These are phyloP conservation scores for Panzeria rudis DNA, from an alignment of 2,888 invertebrate genomes.

Conservation along the genomic window DNA sequence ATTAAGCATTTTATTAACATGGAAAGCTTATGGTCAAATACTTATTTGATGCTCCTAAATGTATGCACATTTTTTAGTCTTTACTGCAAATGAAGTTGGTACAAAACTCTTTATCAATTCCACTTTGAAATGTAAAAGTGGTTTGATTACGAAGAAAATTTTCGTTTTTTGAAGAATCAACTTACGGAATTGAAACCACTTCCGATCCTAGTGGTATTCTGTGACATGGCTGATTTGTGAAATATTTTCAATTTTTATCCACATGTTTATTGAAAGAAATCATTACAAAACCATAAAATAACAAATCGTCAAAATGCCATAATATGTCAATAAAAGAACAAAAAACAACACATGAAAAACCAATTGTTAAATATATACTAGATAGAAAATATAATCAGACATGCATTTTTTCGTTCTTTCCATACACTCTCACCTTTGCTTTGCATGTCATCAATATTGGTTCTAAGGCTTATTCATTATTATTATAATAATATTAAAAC, in stretches of 20 bases:
- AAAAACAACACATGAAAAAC: slow-evolving; percentile 10
- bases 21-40: too few relatives aligned
- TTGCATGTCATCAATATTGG: slow-evolving; percentile 3
- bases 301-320: slow-evolving; percentile 82
- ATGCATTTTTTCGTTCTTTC: slow-evolving; percentile 13
- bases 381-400: slow-evolving; percentile 23
- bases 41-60: too few relatives aligned
- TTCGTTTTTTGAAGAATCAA: too few relatives aligned
- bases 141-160: too few relatives aligned
- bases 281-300: slow-evolving; percentile 79
- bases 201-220: too few relatives aligned
- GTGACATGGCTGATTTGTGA: too few relatives aligned
- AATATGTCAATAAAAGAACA: slow-evolving; percentile 72
- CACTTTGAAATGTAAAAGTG: too few relatives aligned
- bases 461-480: slow-evolving; percentile 1
- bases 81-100: too few relatives aligned
- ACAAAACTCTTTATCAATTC: too few relatives aligned
- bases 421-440: neutral
- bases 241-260: neutral
- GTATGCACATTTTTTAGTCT: too few relatives aligned
- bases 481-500: slow-evolving; percentile 70
- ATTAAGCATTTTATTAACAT: too few relatives aligned
- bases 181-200: too few relatives aligned
- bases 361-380: slow-evolving; percentile 16
- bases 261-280: slow-evolving; percentile 49